Base-by-base conservation (phyloP, 2,113 vertebrate species). In the Brachyhypopomus occidentalis region DNA sequence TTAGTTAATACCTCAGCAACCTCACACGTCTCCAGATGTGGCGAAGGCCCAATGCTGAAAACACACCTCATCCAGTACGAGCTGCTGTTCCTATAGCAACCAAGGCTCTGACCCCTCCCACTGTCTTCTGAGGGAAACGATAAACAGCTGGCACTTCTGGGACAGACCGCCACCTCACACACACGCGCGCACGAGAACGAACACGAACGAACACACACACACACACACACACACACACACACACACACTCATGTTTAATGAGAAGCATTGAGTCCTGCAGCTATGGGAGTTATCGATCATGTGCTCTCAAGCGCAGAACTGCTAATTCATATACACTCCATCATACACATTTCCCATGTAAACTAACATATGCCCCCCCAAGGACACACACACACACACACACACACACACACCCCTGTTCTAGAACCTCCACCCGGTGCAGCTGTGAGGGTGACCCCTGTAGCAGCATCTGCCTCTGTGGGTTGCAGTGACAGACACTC, bases 231-330 rank as follows among this genome's bases (percentile, higher is more conserved):
- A 80, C 78, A 86, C 85, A 85, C 66, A 41, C 80, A 82, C 23
- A 63, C 45, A 83, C 80, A 88, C 90, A 96, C 96, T 93, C 94
- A 95, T 97, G 95, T 97, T 96, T 97, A 96, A 98, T 96, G 95
- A 95, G 94, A 93, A 91, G 88, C 87, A 91, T 87, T 90, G 93
- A 87, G 88, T 90, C 90, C 92, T 92, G 92, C 89, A 92, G 92
- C 95, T 95, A 96, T 96, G 96, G 96, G 96, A 93, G 88, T 91
- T 92, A 97, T 97, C 94, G 94, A 96, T 97, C 96, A 96, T 83
- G 85, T 87, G 23, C 34, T 63, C 66, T 79, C 41, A 55, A 58
- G 82, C 73, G 74, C 76, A 84, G 72, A 76, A 52, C 63, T 73
- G 66, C 71, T 52, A 41, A 63, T 70, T 59, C 55, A 59, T 60